These are phyloP conservation scores for Sceloporus tristichus DNA, from an alignment of 2,113 vertebrate genomes.

Conservation along the genomic window DNA sequence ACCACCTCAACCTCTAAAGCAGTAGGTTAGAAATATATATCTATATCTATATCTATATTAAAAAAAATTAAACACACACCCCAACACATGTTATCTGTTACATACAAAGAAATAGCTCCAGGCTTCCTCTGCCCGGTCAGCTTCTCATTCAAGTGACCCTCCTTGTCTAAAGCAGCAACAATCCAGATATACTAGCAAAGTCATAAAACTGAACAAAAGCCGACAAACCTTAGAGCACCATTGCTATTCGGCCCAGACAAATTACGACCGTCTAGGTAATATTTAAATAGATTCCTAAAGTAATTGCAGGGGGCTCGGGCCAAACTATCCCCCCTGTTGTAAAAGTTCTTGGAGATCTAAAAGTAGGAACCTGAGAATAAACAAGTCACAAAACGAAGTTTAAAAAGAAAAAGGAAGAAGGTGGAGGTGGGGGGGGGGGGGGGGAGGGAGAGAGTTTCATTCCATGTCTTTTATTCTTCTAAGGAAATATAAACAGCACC, in stretches of 20 bases:
- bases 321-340: conserved; percentile 83
- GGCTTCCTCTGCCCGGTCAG: conserved; percentile 86
- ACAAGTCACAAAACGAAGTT: conserved; percentile 80
- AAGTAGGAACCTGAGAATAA: conserved; percentile 84
- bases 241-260: conserved; percentile 86
- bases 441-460: conserved; percentile 75
- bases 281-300: conserved; percentile 94
- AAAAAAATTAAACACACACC: too few relatives aligned
- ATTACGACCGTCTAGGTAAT: conserved; percentile 90
- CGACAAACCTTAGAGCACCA: conserved; percentile 91
- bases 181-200: conserved; percentile 95
- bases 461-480: conserved; percentile 85
- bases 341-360: conserved; percentile 84
- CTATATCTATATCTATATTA: not conserved
- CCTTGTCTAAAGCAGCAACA: conserved; percentile 92
- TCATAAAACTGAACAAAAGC: conserved; percentile 99
- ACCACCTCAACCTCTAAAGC: not conserved
- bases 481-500: conserved; percentile 85
- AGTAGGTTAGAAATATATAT: conserved; percentile 4
- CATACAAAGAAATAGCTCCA: conserved; percentile 73
- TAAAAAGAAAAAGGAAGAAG: too few relatives aligned
- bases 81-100: conserved; percentile 22
- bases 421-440: conserved; percentile 56
- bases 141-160: conserved; percentile 90
- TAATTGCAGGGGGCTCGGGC: conserved; percentile 82